These are phyloP conservation scores for Anableps anableps DNA, from an alignment of 2,797 vertebrate genomes.

Conservation along the genomic window DNA sequence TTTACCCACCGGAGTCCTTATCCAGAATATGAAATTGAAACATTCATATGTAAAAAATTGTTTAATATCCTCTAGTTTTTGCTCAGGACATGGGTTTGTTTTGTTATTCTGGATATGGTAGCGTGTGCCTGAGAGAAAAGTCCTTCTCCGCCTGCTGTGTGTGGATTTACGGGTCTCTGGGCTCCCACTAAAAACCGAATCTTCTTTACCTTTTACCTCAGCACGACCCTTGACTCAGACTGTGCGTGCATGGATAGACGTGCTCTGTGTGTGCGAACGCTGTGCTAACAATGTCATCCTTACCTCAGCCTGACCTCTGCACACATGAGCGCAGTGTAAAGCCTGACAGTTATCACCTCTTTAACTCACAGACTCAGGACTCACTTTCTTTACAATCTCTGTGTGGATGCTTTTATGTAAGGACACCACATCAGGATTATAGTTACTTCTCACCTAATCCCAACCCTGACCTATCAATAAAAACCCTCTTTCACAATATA, in stretches of 20 bases:
- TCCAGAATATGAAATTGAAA: background rate
- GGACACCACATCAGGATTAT: constrained; percentile 42
- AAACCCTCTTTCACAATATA: constrained; percentile 52
- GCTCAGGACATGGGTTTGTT: background rate
- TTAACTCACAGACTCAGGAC: constrained; percentile 38
- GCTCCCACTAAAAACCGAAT: constrained; percentile 64
- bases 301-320: constrained; percentile 55
- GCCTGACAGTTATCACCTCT: constrained; percentile 57
- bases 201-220: constrained; percentile 67
- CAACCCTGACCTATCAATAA: constrained; percentile 57
- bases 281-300: constrained; percentile 50
- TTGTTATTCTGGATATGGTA: background rate
- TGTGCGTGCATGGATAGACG: constrained; percentile 1
- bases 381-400: constrained; percentile 16
- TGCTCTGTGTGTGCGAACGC: constrained; percentile 17
- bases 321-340: constrained; percentile 23
- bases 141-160: constrained; percentile 46
- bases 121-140: constrained; percentile 26
- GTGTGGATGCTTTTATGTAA: constrained; percentile 25
- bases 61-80: background rate
- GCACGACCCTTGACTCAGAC: constrained; percentile 36
- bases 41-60: background rate
- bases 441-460: constrained; percentile 61
- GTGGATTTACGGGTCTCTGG: constrained; percentile 67
- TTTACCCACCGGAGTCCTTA: background rate